These are phyloP conservation scores for Aviceda subcristata DNA, from an alignment of 2,113 vertebrate species.

Conservation along the genomic window DNA sequence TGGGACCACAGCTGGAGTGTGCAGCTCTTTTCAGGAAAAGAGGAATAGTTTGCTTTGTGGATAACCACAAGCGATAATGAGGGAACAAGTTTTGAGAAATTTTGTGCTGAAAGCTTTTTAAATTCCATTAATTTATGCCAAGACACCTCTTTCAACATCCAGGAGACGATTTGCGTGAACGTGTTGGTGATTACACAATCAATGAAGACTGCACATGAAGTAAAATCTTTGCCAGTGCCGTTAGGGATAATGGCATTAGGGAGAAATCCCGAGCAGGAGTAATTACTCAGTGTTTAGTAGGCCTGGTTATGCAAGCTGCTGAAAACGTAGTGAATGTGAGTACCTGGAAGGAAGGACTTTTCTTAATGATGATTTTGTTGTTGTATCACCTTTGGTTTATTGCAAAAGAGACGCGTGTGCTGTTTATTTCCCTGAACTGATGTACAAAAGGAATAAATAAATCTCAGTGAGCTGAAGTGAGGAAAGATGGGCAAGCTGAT, in stretches of 20 bases:
- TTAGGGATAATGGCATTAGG: conserved; percentile 6
- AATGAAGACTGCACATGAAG: background rate
- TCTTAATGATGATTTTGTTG: background rate
- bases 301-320: background rate
- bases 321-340: background rate
- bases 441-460: background rate
- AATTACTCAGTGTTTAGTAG: background rate
- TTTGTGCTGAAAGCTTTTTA: background rate
- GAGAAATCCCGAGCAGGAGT: background rate
- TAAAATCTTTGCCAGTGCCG: background rate
- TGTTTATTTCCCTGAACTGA: background rate
- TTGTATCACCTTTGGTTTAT: background rate
- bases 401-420: background rate
- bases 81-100: background rate
- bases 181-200: background rate
- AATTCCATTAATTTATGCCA: background rate
- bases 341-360: background rate
- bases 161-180: background rate
- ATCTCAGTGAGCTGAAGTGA: background rate
- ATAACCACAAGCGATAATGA: background rate
- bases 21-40: background rate
- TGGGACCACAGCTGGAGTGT: background rate
- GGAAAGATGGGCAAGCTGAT: background rate
- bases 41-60: background rate
- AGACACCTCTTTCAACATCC: background rate